Evolutionary conservation across 64 coral and sea anemone genomes (phyloP).

Genomic region (Actinia tenebrosa): DNA sequence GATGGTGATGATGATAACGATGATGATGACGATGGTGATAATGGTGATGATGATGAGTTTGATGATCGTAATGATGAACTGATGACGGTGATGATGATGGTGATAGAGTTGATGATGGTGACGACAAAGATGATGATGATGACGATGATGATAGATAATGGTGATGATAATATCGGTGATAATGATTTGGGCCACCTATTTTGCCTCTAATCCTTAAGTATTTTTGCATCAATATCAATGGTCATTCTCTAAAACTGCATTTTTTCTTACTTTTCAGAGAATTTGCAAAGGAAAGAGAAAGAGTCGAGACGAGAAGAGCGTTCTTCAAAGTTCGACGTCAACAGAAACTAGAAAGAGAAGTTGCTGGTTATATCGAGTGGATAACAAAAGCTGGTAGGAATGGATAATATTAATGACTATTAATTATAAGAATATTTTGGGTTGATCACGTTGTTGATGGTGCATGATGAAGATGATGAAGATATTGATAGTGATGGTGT

Average conservation of each 20-base stretch:
- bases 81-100: too few relatives aligned
- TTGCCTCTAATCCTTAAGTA: too few relatives aligned
- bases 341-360: slow-evolving; percentile 79
- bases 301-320: slow-evolving; percentile 85
- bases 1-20: background rate
- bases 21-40: background rate
- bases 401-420: slow-evolving; percentile 1
- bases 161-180: too few relatives aligned
- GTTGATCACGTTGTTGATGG: too few relatives aligned
- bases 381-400: slow-evolving; percentile 85
- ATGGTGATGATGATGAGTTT: background rate
- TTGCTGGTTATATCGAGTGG: slow-evolving; percentile 85
- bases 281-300: slow-evolving; percentile 98
- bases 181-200: too few relatives aligned
- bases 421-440: background rate
- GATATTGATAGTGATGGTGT: too few relatives aligned
- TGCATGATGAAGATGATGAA: too few relatives aligned
- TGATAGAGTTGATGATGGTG: too few relatives aligned
- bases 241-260: background rate
- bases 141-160: too few relatives aligned
- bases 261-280: slow-evolving; percentile 33
- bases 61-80: too few relatives aligned
- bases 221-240: background rate
- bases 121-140: too few relatives aligned
- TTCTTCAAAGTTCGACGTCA: slow-evolving; percentile 96